Evolutionary conservation across 2,797 vertebrate genomes (phyloP).

Genomic region (Lepus oiostolus): DNA sequence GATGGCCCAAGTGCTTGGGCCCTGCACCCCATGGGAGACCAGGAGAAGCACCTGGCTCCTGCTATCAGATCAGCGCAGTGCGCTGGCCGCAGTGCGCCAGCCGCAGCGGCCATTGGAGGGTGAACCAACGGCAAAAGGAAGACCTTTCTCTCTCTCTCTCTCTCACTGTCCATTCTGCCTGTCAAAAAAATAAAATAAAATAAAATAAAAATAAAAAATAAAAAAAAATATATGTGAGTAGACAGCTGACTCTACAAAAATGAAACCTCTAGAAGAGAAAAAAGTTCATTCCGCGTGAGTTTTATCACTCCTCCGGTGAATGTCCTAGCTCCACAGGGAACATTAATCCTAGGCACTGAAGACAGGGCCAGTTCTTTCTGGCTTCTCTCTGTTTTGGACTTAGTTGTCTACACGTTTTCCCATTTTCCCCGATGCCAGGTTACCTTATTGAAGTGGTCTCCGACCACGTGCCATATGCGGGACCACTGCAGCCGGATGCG

Average conservation of each 20-base stretch:
- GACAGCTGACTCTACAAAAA: neutral
- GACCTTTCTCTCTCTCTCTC: too few relatives aligned
- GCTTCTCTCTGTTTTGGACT: neutral
- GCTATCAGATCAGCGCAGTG: too few relatives aligned
- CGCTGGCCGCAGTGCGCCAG: too few relatives aligned
- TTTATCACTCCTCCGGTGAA: neutral
- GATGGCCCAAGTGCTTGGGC: too few relatives aligned
- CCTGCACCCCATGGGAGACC: too few relatives aligned
- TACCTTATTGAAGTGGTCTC: slow-evolving; percentile 99
- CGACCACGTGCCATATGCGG: slow-evolving; percentile 98
- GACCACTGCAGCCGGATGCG: slow-evolving; percentile 98
- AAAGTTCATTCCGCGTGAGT: neutral
- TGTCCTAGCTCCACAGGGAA: neutral
- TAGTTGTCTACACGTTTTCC: neutral
- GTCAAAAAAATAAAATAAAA: too few relatives aligned
- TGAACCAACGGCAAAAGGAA: too few relatives aligned
- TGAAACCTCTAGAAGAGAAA: neutral
- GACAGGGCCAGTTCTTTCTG: neutral
- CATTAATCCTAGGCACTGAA: neutral
- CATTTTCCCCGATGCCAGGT: neutral
- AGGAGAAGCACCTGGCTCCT: too few relatives aligned
- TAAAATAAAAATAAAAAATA: too few relatives aligned
- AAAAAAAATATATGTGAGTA: neutral
- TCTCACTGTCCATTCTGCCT: too few relatives aligned
- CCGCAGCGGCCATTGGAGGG: too few relatives aligned